These are phyloP conservation scores for Microctenopoma stevenorrisi DNA, from an alignment of 2,797 vertebrate species.

Conservation along the genomic window DNA sequence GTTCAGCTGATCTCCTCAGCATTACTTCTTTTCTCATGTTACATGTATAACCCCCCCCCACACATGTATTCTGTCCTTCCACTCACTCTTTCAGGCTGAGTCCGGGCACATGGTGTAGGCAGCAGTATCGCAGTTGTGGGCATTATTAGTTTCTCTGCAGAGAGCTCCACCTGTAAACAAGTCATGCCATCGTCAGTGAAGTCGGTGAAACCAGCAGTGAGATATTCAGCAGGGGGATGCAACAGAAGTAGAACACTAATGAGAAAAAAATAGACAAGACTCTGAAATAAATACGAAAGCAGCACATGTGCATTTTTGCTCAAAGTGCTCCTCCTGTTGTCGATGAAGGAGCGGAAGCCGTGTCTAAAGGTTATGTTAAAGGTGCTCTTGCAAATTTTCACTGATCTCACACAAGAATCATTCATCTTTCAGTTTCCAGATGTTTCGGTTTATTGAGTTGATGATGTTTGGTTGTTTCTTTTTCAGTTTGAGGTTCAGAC, in stretches of 20 bases:
- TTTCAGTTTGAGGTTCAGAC: background rate
- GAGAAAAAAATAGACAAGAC: constrained; percentile 23
- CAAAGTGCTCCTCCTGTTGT: background rate
- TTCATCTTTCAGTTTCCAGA: background rate
- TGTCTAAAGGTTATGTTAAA: too few species aligned
- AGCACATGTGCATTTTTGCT: background rate
- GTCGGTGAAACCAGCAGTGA: constrained; percentile 44
- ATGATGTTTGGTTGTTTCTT: background rate
- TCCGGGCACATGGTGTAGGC: constrained; percentile 27
- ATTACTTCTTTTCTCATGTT: constrained; percentile 10
- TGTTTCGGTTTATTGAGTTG: background rate
- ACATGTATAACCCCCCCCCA: constrained; percentile 20
- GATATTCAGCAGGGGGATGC: constrained; percentile 15
- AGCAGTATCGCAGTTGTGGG: constrained; percentile 47
- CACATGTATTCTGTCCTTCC: constrained; percentile 2
- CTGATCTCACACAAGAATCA: background rate
- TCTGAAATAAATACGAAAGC: constrained; percentile 3
- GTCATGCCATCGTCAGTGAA: constrained; percentile 46
- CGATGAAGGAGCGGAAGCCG: background rate
- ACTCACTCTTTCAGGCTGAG: constrained; percentile 22
- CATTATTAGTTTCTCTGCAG: constrained; percentile 61
- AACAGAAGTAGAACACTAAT: constrained; percentile 27
- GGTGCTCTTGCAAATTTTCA: too few species aligned
- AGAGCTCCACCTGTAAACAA: constrained; percentile 60
- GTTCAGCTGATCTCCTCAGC: background rate